A percentile compares a stretch with the other conserved stretches of the same genome.
These are phyloP conservation scores for Pagrus major DNA, from an alignment of 2,113 vertebrate genomes.

Conservation along the genomic window DNA sequence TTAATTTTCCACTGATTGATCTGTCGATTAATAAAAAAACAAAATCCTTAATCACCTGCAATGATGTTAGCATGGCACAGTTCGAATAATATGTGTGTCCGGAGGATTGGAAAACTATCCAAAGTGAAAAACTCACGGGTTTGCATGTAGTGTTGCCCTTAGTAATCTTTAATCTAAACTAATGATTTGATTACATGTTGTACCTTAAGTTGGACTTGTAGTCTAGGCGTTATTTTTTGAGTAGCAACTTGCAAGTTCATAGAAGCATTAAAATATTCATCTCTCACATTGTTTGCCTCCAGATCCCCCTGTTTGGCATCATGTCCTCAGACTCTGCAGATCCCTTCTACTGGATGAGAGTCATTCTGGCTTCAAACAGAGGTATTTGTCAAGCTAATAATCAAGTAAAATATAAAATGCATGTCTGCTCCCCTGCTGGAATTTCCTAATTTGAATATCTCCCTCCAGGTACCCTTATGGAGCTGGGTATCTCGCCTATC, in stretches of 20 bases:
- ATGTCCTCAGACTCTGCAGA: conserved; percentile 99
- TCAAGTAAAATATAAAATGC: not conserved
- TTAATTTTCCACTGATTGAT: not conserved
- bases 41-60: not conserved
- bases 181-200: not conserved
- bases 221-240: not conserved
- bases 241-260: not conserved
- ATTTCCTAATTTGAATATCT: conserved; percentile 28
- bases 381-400: conserved; percentile 71
- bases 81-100: not conserved
- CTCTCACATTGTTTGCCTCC: conserved; percentile 9
- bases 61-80: not conserved
- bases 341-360: conserved; percentile 99
- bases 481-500: conserved; percentile 97
- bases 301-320: conserved; percentile 99
- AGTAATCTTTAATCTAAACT: not conserved
- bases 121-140: not conserved
- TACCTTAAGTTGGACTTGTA: not conserved
- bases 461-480: conserved; percentile 94
- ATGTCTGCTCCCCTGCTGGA: not conserved
- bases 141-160: not conserved
- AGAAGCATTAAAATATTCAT: not conserved
- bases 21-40: too few relatives aligned
- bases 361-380: conserved; percentile 98
- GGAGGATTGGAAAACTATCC: not conserved